phyloP scores from a whole-genome alignment of 2,888 invertebrate species.

The Pyralis farinalis region DNA sequence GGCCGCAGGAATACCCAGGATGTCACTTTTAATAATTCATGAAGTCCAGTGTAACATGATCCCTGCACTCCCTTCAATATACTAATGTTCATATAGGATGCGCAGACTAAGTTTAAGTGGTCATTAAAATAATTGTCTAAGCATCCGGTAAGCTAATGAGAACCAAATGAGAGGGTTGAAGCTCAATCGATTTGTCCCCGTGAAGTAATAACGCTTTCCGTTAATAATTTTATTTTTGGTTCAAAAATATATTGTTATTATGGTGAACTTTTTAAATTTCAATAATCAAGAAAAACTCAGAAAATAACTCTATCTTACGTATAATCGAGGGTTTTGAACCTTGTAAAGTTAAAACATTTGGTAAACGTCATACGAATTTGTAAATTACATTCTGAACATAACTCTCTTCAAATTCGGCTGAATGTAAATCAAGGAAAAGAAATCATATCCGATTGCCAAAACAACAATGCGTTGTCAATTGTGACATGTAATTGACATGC shows the following conservation, averaged over 20 bases:
- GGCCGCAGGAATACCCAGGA: conserved; percentile 35
- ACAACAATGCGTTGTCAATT: conserved; percentile 29
- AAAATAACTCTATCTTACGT: too few relatives aligned
- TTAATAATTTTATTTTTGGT: conserved; percentile 31
- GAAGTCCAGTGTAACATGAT: conserved; percentile 31
- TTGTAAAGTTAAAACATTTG: too few relatives aligned
- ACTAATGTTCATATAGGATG: conserved; percentile 31
- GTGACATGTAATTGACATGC: conserved; percentile 45
- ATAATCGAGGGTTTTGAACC: too few relatives aligned
- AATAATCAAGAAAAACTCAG: too few relatives aligned
- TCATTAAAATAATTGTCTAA: conserved; percentile 60
- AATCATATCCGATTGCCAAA: conserved; percentile 55
- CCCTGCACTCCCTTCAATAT: too few relatives aligned
- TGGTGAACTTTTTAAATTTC: too few relatives aligned
- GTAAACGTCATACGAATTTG: too few relatives aligned
- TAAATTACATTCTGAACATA: too few relatives aligned
- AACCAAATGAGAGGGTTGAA: conserved; percentile 73
- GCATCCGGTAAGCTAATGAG: conserved; percentile 73
- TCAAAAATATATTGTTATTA: too few relatives aligned
- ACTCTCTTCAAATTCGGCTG: conserved; percentile 16
- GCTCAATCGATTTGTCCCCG: conserved; percentile 72
- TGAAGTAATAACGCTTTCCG: conserved; percentile 70
- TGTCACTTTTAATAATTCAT: conserved; percentile 48
- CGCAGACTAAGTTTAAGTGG: conserved; percentile 53
- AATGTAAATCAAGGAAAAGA: conserved; percentile 39